These are phyloP conservation scores for Malaclemys terrapin DNA, from an alignment of 2,113 vertebrate species.

Conservation along the genomic window DNA sequence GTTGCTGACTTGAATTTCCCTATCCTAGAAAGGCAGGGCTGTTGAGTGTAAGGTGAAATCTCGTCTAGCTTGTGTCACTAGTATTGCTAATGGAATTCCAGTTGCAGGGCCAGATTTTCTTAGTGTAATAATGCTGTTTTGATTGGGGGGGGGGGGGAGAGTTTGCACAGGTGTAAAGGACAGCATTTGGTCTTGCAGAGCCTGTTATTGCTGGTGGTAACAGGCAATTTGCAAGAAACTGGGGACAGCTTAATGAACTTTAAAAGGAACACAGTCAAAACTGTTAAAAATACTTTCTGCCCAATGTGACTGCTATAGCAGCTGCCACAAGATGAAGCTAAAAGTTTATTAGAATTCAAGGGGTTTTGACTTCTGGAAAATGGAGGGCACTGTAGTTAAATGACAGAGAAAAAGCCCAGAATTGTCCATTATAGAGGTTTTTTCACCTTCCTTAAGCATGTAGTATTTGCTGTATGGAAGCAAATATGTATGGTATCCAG, in stretches of 20 bases:
- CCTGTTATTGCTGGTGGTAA: no score
- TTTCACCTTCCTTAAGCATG: accelerated
- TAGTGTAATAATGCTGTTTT: no score
- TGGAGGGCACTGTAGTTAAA: background rate
- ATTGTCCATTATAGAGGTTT: accelerated
- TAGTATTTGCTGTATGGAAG: no score
- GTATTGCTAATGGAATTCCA: no score
- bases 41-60: background rate
- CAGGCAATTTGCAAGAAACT: no score
- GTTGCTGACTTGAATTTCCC: background rate
- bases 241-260: background rate
- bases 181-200: no score
- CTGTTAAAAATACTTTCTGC: background rate
- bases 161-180: no score
- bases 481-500: no score
- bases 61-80: no score
- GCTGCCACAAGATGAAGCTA: background rate
- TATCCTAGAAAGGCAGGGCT: background rate
- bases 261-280: background rate
- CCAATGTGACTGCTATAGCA: background rate
- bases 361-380: background rate
- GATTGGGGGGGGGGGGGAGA: no score
- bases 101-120: no score
- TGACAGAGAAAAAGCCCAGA: background rate
- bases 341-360: background rate